Evolutionary conservation across 2,113 vertebrate species (phyloP).

Genomic region (Marmota monax): DNA sequence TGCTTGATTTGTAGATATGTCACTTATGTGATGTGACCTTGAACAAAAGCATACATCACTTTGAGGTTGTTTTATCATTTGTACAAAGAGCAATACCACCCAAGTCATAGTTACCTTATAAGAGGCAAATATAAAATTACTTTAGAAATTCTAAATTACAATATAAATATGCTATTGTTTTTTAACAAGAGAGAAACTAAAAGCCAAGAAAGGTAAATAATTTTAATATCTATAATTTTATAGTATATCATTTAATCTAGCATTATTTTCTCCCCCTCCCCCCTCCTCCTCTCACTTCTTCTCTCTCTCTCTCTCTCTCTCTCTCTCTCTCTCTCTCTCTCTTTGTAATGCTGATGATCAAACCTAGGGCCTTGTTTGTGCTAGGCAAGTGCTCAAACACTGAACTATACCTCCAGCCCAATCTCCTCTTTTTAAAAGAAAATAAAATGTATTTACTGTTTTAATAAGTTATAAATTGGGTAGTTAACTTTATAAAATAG

Average conservation of each 20-base stretch:
- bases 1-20: conserved; percentile 32
- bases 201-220: not conserved
- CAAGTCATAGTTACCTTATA: not conserved
- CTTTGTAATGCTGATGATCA: not conserved
- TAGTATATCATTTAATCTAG: not conserved
- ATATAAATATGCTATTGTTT: not conserved
- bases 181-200: conserved; percentile 6
- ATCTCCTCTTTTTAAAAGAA: conserved; percentile 7
- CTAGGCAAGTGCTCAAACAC: not conserved
- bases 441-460: not conserved
- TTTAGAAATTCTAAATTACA: conserved; percentile 38
- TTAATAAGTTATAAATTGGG: conserved; percentile 31
- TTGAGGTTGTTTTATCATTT: conserved; percentile 40
- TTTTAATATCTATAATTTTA: conserved; percentile 42
- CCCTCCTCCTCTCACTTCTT: not conserved
- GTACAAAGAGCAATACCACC: not conserved
- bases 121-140: conserved; percentile 43
- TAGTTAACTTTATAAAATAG: conserved; percentile 16
- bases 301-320: not conserved
- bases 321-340: not conserved
- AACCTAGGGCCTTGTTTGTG: not conserved
- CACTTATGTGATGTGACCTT: conserved; percentile 25
- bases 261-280: not conserved
- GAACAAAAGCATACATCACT: conserved; percentile 1
- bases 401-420: not conserved